Base-by-base conservation (phyloP, 2,888 invertebrate genomes). In the Tetheella fluctuosa region DNA sequence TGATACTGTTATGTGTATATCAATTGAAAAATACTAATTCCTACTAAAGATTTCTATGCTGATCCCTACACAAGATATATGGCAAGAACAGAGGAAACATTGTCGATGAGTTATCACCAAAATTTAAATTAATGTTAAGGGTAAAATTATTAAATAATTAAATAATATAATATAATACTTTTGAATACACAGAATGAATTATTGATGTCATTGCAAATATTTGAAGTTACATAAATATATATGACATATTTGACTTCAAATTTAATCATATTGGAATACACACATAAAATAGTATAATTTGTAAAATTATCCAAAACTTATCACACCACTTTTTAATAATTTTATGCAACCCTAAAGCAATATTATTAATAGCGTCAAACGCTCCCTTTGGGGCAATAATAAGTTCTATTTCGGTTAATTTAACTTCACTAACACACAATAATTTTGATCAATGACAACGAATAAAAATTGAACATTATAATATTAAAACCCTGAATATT, bases 231-330 rank as follows among this genome's bases (percentile, higher is more conserved):
- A 81, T 76, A 79, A 80, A 79, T 76, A 74, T 76, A 71, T n/a
- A 68, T 77, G 81, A 86, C 81, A 87, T 79, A 64, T 84, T 79
- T 71, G 80, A 88, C 84, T 85, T 89, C 77, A 77, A 88, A 88
- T 89, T 90, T 89, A 80, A 84, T 82, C 81, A 87, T 86, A 86
- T 87, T 88, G 90, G 90, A 91, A 89, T 90, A 88, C 88, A 90
- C 91, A 91, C 89, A 89, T 86, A 93, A 91, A 91, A 91, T 91
- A 91, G 91, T 91, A 91, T 88, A 91, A 92, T 91, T 93, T 93
- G 93, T 93, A 93, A 93, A 93, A 93, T 91, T 91, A 92, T 93
- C 93, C 90, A 93, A 93, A 93, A 93, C 91, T 89, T 93, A 93
- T 93, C 92, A 93, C 91, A 91, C 91, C 91, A 91, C 91, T 85